Conservation (phyloP, 2,888 invertebrate genomes). For the Volucella inanis region DNA sequence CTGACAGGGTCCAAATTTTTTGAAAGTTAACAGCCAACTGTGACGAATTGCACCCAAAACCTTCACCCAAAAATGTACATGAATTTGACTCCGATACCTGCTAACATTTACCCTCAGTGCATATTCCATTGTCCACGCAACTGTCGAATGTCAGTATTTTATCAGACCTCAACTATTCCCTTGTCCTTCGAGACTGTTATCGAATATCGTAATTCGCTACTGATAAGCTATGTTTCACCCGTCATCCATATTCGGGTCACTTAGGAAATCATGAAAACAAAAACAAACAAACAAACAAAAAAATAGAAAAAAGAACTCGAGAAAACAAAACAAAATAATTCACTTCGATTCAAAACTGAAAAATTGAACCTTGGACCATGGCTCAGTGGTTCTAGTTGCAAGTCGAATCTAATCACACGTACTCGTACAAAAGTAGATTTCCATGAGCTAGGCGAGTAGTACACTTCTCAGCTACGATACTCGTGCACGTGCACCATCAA, state of each 20-base stretch:
- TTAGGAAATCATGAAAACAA: not conserved
- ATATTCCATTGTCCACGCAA: constrained; percentile 54
- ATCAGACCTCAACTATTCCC: constrained; percentile 48
- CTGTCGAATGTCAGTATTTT: constrained; percentile 65
- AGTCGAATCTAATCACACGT: constrained; percentile 66
- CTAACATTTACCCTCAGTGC: constrained; percentile 20
- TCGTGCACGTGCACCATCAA: constrained; percentile 42
- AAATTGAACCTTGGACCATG: constrained; percentile 62
- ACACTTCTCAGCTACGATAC: constrained; percentile 57
- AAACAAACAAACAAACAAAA: not conserved
- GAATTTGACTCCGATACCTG: constrained; percentile 45
- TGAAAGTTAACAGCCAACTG: too few relatives aligned
- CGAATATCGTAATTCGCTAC: constrained; percentile 63
- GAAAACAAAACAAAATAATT: constrained; percentile 18
- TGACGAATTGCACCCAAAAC: too few relatives aligned
- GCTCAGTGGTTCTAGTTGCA: constrained; percentile 48
- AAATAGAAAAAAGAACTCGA: not conserved
- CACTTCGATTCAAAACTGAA: constrained; percentile 9
- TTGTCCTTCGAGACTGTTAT: constrained; percentile 58
- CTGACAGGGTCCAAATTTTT: too few relatives aligned
- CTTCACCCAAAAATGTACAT: constrained; percentile 6
- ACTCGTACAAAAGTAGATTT: constrained; percentile 32
- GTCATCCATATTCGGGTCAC: constrained; percentile 12
- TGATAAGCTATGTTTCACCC: constrained; percentile 46
- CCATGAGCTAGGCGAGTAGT: constrained; percentile 54